Conservation (phyloP, 2,113 vertebrate species). For the Planiliza haematocheilus region DNA sequence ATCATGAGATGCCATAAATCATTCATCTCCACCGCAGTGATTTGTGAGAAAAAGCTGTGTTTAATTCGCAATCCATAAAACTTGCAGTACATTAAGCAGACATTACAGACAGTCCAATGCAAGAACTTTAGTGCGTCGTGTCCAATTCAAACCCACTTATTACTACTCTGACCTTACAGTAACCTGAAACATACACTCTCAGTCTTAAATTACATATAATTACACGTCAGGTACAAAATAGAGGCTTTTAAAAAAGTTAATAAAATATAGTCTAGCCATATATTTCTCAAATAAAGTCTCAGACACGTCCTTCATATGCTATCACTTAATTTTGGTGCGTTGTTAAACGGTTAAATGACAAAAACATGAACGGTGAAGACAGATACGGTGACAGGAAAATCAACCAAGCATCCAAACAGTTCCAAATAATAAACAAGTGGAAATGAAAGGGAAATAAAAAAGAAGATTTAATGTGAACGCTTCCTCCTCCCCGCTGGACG, state of each 20-base stretch:
- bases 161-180: slow-evolving; percentile 40
- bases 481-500: neutral
- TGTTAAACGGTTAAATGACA: slow-evolving; percentile 38
- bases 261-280: slow-evolving; percentile 77
- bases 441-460: neutral
- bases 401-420: neutral
- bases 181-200: slow-evolving; percentile 55
- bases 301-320: slow-evolving; percentile 59
- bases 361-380: slow-evolving; percentile 26
- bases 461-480: no score
- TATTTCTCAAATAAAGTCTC: slow-evolving; percentile 52
- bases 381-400: slow-evolving; percentile 5
- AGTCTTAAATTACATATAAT: slow-evolving; percentile 72
- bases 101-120: slow-evolving; percentile 49
- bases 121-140: slow-evolving; percentile 32
- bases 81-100: slow-evolving; percentile 61
- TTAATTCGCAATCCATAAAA: slow-evolving; percentile 71
- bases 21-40: neutral
- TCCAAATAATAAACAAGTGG: neutral
- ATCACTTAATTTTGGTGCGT: slow-evolving; percentile 64
- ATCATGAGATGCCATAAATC: neutral
- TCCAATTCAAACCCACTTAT: slow-evolving; percentile 34
- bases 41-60: slow-evolving; percentile 74
- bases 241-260: slow-evolving; percentile 77
- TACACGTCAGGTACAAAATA: slow-evolving; percentile 79